phyloP scores from a whole-genome alignment of 2,113 vertebrate species.

The Chloebia gouldiae region DNA sequence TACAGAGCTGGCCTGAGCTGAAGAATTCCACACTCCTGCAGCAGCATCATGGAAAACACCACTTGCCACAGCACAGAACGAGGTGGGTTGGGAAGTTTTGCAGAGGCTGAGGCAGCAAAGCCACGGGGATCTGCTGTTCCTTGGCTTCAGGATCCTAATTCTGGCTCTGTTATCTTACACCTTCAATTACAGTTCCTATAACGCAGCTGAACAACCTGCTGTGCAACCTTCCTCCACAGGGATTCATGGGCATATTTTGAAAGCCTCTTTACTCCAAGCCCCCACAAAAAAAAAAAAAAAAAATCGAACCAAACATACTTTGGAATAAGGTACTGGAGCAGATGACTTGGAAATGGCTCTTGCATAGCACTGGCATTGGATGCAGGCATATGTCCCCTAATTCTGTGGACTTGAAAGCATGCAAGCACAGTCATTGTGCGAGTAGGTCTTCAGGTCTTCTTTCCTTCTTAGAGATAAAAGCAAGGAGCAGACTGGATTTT shows the following conservation, averaged over 20 bases:
- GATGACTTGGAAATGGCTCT: constrained; percentile 33
- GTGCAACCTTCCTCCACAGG: neutral
- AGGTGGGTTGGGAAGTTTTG: neutral
- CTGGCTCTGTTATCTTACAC: neutral
- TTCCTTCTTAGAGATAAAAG: constrained; percentile 15
- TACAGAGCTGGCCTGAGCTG: neutral
- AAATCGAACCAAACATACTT: neutral
- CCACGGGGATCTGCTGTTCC: neutral
- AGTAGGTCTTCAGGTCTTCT: neutral
- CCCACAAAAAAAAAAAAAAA: neutral
- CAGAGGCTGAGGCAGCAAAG: neutral
- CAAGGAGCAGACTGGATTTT: neutral
- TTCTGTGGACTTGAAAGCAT: constrained; percentile 14
- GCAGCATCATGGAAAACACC: neutral
- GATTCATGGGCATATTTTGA: neutral
- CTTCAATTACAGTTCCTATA: neutral
- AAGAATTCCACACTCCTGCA: neutral
- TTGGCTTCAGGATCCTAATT: constrained; percentile 3
- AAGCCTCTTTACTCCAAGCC: constrained; percentile 3
- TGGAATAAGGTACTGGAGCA: neutral
- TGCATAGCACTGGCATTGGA: neutral
- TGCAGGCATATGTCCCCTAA: neutral
- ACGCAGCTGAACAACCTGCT: neutral
- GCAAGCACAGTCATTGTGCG: neutral
- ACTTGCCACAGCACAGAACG: rapidly evolving